Evolutionary conservation across 2,797 vertebrate genomes (phyloP).

Genomic region (Sparus aurata): DNA sequence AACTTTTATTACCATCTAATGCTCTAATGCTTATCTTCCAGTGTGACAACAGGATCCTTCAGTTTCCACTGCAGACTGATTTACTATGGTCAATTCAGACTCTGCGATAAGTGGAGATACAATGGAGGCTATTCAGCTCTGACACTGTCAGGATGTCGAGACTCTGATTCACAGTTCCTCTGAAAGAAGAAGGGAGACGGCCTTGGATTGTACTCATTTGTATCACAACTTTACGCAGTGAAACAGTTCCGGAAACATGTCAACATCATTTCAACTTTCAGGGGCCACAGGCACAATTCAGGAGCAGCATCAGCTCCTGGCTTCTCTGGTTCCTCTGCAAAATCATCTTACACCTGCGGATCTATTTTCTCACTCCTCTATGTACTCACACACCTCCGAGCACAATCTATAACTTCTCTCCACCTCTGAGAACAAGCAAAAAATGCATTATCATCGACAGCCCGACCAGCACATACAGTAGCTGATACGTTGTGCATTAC

Average conservation of each 20-base stretch:
- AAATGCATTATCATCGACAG: background rate
- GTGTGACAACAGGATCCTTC: constrained; percentile 54
- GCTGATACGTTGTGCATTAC: constrained; percentile 12
- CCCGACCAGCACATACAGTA: background rate
- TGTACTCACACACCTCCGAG: constrained; percentile 15
- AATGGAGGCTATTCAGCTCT: constrained; percentile 47
- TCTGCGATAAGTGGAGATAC: constrained; percentile 58
- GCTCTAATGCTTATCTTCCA: constrained; percentile 62
- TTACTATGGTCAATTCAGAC: constrained; percentile 58
- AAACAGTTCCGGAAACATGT: constrained; percentile 21
- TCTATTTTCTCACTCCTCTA: constrained; percentile 12
- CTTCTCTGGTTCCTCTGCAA: constrained; percentile 13
- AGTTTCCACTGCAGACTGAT: constrained; percentile 57
- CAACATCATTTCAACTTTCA: constrained; percentile 26
- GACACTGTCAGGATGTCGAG: constrained; percentile 32
- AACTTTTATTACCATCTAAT: constrained; percentile 49
- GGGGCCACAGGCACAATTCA: constrained; percentile 2
- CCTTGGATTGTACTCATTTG: constrained; percentile 39
- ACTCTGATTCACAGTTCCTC: constrained; percentile 28
- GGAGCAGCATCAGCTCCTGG: background rate
- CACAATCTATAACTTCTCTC: constrained; percentile 18
- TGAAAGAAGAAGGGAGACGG: constrained; percentile 23
- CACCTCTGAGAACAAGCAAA: constrained; percentile 12
- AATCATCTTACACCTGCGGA: constrained; percentile 14
- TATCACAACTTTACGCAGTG: constrained; percentile 5